Base-by-base conservation (phyloP, 2,797 vertebrate species). In the Tangara arthus region DNA sequence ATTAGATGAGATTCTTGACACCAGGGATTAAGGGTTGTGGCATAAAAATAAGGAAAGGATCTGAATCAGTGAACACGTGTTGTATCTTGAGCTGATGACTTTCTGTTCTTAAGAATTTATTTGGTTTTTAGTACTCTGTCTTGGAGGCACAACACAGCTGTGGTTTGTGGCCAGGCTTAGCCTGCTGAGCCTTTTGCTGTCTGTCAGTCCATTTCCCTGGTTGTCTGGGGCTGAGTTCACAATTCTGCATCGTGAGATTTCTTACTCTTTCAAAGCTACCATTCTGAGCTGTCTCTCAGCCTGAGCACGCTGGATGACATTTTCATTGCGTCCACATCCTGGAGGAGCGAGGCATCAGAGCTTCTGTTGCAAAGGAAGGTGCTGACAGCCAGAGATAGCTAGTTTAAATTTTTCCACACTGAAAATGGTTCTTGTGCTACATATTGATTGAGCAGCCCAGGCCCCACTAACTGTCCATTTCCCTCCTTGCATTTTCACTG, bases 1-100 rank as follows among this genome's bases (percentile, higher is more conserved):
- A 94, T 91, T 68, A 88, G 87, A 97, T 94, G 95, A 93, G 93
- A 73, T 92, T 95, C 94, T 91, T 96, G 82, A 95, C 96, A 94
- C 70, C 61, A 50, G 81, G 92, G 97, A 93, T 95, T 85, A 91
- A 70, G 39, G 70, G 71, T 95, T 72, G 88, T 89, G 50, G 79
- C 83, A 91, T 9, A 49, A 95, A 96, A 97, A 95, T 96, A 95
- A 93, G 57, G 79, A 80, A 56, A 78, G 78, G 85, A 89, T 82
- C 50, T 87, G 64, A 93, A 50, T 78, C 35, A 49, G 87, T 71
- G 59, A 95, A 55, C 42, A 60, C 10, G 15, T 87, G 76, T 35
- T 64, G 46, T 71, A 41, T 93, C 70, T 72, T 56, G 79, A 95
- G 90, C 77, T 0, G 35, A 72, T 57, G 85, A 57, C 63, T 95